Evolutionary conservation across 1,140 invertebrate species (phyloP).

Genomic region (Caenorhabditis elegans): WBcel235 BX284605.5:14185501-14186000

Average conservation of each 20-base stretch:
- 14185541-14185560: not conserved
- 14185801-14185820: not conserved
- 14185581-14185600: too few species aligned
- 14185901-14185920: not conserved
- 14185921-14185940: not conserved
- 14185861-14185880: not conserved
- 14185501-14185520: not conserved
- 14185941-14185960: conserved; percentile 9
- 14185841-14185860: not conserved
- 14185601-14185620: too few species aligned
- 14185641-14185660: too few species aligned
- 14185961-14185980: not conserved
- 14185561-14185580: not conserved
- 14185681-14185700: too few species aligned
- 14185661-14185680: too few species aligned
- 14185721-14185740: too few species aligned
- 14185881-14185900: not conserved
- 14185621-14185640: too few species aligned
- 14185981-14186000: not conserved
- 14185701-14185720: too few species aligned
- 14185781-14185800: not conserved
- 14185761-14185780: too few species aligned
- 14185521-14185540: too few species aligned
- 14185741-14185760: too few species aligned
- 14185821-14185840: not conserved